A percentile compares a stretch with the other conserved stretches of the same genome.
Conservation (phyloP, 2,888 invertebrate genomes). For the Lamellibrachia columna region DNA sequence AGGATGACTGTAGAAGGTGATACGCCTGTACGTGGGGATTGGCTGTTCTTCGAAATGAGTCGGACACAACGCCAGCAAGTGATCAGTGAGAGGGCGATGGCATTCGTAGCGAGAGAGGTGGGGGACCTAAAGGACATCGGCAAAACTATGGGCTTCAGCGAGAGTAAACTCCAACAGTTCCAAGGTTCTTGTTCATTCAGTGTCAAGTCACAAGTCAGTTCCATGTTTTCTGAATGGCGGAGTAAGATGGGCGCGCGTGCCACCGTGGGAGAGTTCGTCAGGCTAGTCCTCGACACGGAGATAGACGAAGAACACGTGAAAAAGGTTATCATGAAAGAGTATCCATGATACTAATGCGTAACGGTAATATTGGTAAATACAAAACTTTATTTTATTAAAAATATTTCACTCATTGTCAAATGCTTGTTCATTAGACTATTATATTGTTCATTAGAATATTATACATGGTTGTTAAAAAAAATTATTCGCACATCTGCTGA, state of each 20-base stretch:
- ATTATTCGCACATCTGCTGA: no score
- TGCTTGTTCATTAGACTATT: no score
- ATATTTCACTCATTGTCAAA: no score
- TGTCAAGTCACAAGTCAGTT: background rate
- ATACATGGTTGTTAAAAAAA: no score
- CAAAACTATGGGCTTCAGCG: background rate
- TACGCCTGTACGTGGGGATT: background rate
- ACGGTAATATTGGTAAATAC: no score
- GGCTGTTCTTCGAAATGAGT: background rate
- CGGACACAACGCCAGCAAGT: background rate
- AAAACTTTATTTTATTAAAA: no score
- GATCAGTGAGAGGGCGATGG: constrained; percentile 2
- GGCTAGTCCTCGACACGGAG: background rate
- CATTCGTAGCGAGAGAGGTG: background rate
- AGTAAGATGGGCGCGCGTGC: background rate
- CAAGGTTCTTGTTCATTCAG: background rate
- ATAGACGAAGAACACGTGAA: background rate
- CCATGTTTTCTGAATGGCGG: background rate
- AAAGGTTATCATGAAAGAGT: background rate
- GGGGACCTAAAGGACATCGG: no score
- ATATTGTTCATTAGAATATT: no score
- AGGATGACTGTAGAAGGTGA: background rate
- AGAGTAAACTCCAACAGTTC: background rate
- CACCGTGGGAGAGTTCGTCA: background rate
- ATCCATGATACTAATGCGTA: background rate